Evolutionary conservation across 2,888 invertebrate genomes (phyloP), one percentile per base, ranked within the genome.

Genomic region (Dasysyrphus tricinctus): DNA sequence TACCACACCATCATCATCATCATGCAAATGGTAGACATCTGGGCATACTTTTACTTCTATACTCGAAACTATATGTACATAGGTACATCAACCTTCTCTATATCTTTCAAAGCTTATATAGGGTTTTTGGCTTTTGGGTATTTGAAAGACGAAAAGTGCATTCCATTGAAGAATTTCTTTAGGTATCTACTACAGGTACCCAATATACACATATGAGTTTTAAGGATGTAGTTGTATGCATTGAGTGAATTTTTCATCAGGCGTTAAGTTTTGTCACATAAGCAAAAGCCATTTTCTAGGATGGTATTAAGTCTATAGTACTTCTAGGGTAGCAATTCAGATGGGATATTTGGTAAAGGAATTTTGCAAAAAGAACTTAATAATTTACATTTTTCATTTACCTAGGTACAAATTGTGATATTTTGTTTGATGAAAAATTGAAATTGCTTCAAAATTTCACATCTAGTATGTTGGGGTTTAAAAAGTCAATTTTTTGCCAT

Each of bases 1-100:
- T 44, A 29, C 32, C 2, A 12, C 12, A 14, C 16, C 9, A 65
- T 47, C 24, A 24, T 24, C n/a, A n/a, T n/a, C 24, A 24, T 24
- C n/a, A 81, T 74, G 86, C 74, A 82, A 86, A 78, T 72, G 86
- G 57, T 57, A 85, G 80, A 80, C 85, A 81, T 81, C 81, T 63
- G 85, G 81, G 81, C 75, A 80, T 73, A 73, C 37, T 54, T 57
- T 34, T 51, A 24, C 51, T 37, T 24, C 6, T n/a, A 19, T 37
- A 16, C 11, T 16, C 11, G n/a, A 24, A 44, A 24, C 39, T 74
- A 42, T 57, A 11, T n/a, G n/a, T n/a, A n/a, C n/a, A n/a, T 32
- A 32, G 32, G 32, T 32, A 32, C 32, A 37, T n/a, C n/a, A n/a
- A n/a, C n/a, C n/a, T n/a, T n/a, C n/a, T n/a, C n/a, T 39, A 19